Conservation (phyloP, 2,888 invertebrate species). For the Dichetophora obliterata region DNA sequence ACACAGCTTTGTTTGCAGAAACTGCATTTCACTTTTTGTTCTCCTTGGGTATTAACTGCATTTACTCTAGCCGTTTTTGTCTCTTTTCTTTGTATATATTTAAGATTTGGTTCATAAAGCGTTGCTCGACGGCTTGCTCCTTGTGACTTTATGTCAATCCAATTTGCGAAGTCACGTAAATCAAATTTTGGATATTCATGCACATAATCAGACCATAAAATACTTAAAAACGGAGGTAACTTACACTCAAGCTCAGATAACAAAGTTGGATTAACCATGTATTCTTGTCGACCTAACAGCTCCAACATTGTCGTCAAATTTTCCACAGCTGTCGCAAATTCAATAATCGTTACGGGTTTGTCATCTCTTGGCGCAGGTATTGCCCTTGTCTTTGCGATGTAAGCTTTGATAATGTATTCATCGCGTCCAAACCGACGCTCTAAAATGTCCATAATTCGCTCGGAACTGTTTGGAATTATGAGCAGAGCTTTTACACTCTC, state of each 20-base stretch:
- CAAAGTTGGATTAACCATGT: neutral
- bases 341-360: neutral
- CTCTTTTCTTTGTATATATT: neutral
- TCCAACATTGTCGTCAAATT: neutral
- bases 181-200: neutral
- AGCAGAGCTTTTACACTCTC: too few species aligned
- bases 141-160: too few species aligned
- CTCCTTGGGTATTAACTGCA: neutral
- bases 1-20: neutral
- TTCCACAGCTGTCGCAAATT: neutral
- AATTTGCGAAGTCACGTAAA: neutral
- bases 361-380: neutral
- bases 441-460: too few species aligned
- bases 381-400: too few species aligned
- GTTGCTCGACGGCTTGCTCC: too few species aligned
- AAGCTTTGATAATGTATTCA: too few species aligned
- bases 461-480: too few species aligned
- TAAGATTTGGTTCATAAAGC: neutral
- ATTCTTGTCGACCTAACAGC: neutral
- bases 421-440: too few species aligned
- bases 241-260: neutral
- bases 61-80: neutral
- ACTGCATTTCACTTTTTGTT: neutral
- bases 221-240: neutral
- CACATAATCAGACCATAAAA: neutral